phyloP scores from a whole-genome alignment of 2,888 invertebrate species.

The Cecidostiba fungosa region DNA sequence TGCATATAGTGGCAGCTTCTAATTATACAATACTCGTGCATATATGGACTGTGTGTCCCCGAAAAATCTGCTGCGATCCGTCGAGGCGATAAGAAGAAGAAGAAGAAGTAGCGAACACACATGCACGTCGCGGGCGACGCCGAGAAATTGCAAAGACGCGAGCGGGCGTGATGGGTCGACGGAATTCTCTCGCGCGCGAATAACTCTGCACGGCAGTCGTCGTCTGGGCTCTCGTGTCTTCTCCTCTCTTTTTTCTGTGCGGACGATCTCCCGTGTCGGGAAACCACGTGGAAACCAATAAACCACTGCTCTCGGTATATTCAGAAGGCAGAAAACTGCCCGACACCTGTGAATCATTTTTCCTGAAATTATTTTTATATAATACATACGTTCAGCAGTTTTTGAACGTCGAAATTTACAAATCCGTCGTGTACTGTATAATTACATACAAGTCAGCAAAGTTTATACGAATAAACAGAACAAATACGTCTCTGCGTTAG shows the following conservation, averaged over 20 bases:
- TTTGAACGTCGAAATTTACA: too few species aligned
- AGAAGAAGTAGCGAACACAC: background rate
- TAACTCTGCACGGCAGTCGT: slow-evolving; percentile 72
- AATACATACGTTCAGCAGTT: too few species aligned
- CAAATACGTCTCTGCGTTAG: background rate
- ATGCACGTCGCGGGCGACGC: background rate
- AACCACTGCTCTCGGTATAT: slow-evolving; percentile 69
- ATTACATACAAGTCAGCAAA: background rate
- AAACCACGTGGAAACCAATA: slow-evolving; percentile 71
- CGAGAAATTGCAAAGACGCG: slow-evolving; percentile 18
- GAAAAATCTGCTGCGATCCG: background rate
- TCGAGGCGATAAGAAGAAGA: background rate
- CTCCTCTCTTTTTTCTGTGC: slow-evolving; percentile 3
- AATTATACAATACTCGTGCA: too few species aligned
- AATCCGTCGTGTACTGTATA: background rate
- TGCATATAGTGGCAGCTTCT: too few species aligned
- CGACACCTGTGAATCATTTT: slow-evolving; percentile 36
- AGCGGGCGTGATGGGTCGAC: background rate
- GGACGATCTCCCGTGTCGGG: slow-evolving; percentile 22
- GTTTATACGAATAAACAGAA: background rate
- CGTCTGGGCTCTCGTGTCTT: slow-evolving; percentile 9
- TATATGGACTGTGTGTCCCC: background rate
- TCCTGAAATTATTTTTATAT: background rate
- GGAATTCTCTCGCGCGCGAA: slow-evolving; percentile 65
- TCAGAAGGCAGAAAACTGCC: slow-evolving; percentile 65